These are phyloP conservation scores for Poecilia picta DNA, from an alignment of 2,797 vertebrate species.

Conservation along the genomic window DNA sequence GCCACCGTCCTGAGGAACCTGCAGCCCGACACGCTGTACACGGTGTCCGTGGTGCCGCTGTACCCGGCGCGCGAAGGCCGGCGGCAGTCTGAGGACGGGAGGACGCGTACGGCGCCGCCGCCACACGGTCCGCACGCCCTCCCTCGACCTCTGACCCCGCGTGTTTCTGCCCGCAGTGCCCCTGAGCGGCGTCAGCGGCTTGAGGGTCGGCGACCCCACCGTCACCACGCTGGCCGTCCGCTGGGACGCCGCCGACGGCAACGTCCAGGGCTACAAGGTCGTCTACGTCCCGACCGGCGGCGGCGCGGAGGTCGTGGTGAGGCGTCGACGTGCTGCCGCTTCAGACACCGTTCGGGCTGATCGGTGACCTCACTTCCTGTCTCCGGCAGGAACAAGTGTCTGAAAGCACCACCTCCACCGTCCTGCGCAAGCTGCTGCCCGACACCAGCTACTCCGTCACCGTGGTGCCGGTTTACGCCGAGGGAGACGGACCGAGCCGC, in stretches of 20 bases:
- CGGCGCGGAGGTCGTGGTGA: constrained; percentile 81
- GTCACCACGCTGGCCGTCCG: constrained; percentile 90
- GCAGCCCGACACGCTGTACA: constrained; percentile 88
- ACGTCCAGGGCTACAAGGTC: constrained; percentile 94
- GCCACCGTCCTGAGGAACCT: constrained; percentile 89
- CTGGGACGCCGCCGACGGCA: constrained; percentile 93
- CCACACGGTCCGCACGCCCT: too few species aligned
- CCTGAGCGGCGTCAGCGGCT: constrained; percentile 87
- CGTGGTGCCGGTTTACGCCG: constrained; percentile 90
- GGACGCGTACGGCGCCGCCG: too few species aligned
- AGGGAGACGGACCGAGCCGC: constrained; percentile 91
- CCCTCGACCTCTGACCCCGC: neutral
- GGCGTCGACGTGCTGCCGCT: too few species aligned
- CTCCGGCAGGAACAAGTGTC: constrained; percentile 86
- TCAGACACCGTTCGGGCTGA: too few species aligned
- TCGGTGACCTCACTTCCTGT: neutral
- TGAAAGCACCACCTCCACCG: constrained; percentile 90
- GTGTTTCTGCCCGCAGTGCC: constrained; percentile 80
- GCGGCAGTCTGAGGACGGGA: constrained; percentile 90
- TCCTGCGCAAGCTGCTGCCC: constrained; percentile 87
- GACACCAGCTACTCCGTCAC: constrained; percentile 90
- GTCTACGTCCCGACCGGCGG: constrained; percentile 87
- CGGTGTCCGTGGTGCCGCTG: constrained; percentile 87
- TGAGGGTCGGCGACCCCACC: constrained; percentile 87
- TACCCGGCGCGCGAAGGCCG: constrained; percentile 90